Percentiles rank a stretch among this genome's conserved stretches.
phyloP scores from a whole-genome alignment of 2,888 invertebrate species.

The Sphaerophoria rueppellii region DNA sequence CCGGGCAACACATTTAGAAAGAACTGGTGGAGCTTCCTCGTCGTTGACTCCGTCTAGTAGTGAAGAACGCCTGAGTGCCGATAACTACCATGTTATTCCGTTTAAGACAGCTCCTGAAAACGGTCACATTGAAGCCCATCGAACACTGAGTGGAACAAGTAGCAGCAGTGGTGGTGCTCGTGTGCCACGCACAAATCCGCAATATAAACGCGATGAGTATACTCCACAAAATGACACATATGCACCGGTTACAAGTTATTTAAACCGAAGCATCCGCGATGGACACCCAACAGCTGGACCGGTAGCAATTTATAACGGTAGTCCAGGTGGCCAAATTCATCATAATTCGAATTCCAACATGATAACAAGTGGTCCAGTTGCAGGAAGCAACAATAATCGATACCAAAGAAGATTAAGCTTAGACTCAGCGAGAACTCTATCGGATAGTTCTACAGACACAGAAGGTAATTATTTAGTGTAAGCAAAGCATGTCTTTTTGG shows the following conservation, averaged over 20 bases:
- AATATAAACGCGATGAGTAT: slow-evolving; percentile 79
- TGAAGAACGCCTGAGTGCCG: slow-evolving; percentile 81
- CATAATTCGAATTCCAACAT: slow-evolving; percentile 62
- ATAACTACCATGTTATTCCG: slow-evolving; percentile 77
- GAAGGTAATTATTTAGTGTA: slow-evolving; percentile 80
- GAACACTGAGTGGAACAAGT: slow-evolving; percentile 83
- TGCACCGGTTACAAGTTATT: slow-evolving; percentile 72
- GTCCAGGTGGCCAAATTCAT: slow-evolving; percentile 58
- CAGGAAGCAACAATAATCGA: slow-evolving; percentile 74
- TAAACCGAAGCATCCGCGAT: slow-evolving; percentile 68
- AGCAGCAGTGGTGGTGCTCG: slow-evolving; percentile 81
- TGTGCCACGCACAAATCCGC: slow-evolving; percentile 85
- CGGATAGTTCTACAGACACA: slow-evolving; percentile 88
- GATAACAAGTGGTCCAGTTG: slow-evolving; percentile 35
- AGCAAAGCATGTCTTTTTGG: too few relatives aligned
- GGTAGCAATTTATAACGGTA: slow-evolving; percentile 75
- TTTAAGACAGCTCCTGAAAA: slow-evolving; percentile 71
- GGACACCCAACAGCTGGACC: slow-evolving; percentile 70
- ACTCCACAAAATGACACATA: slow-evolving; percentile 77
- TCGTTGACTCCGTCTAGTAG: slow-evolving; percentile 82
- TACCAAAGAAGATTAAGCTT: slow-evolving; percentile 86
- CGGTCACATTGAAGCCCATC: slow-evolving; percentile 79
- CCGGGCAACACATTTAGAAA: slow-evolving; percentile 79
- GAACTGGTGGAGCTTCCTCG: slow-evolving; percentile 78
- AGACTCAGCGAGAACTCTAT: slow-evolving; percentile 88